phyloP scores from a whole-genome alignment of 2,113 vertebrate species.

The Oreochromis aureus region DNA sequence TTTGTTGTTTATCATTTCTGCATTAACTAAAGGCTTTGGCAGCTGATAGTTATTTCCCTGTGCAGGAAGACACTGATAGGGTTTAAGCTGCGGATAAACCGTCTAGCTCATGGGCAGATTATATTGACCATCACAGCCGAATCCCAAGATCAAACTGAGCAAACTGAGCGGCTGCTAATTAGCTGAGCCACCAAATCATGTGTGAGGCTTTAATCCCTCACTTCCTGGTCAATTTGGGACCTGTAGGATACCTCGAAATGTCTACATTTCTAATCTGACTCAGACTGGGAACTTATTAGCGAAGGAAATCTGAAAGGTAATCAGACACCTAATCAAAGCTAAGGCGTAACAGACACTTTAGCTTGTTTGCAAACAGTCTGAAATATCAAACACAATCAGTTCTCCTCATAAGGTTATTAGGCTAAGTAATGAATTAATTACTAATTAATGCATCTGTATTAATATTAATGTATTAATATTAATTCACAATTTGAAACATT shows the following conservation, averaged over 20 bases:
- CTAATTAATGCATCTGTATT: constrained; percentile 20
- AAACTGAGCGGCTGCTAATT: constrained; percentile 6
- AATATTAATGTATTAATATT: constrained; percentile 30
- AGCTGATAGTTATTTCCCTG: background rate
- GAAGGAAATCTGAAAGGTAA: background rate
- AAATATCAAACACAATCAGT: background rate
- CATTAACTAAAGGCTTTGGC: background rate
- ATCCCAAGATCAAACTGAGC: background rate
- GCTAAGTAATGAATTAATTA: constrained; percentile 22
- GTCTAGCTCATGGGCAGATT: background rate
- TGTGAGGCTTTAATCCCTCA: background rate
- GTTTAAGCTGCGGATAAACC: background rate
- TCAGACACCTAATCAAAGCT: background rate
- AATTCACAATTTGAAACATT: constrained; percentile 29
- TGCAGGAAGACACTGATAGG: background rate
- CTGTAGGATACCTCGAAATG: background rate
- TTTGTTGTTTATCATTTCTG: background rate
- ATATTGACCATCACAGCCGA: background rate
- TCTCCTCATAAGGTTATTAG: background rate
- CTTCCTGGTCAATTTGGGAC: background rate
- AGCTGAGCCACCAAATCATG: background rate
- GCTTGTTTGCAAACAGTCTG: constrained; percentile 20
- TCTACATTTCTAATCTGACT: background rate
- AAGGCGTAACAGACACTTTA: background rate
- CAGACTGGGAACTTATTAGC: background rate